Conservation (phyloP, 2,797 vertebrate genomes). For the Heteromormyrus szaboi region DNA sequence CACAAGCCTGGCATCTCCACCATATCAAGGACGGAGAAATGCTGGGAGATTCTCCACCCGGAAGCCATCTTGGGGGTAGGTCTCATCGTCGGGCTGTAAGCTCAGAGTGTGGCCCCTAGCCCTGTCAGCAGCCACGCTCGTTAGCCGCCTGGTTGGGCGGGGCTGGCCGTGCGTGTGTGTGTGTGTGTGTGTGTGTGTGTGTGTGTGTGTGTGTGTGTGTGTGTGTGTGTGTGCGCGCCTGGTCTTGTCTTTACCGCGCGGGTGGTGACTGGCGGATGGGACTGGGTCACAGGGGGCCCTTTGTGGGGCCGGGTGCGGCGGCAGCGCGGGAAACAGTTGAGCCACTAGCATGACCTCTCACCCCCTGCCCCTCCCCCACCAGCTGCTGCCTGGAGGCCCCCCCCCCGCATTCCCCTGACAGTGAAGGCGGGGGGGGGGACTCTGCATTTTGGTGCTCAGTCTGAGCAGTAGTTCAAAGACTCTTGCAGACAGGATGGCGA, state of each 20-base stretch:
- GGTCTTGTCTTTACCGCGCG: not conserved
- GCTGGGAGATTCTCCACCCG: not conserved
- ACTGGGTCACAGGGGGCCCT: not conserved
- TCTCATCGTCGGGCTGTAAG: not conserved
- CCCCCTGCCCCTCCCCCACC: not conserved
- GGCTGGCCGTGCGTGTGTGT: not conserved
- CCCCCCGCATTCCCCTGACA: not conserved
- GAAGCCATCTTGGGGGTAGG: not conserved
- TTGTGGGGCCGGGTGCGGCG: not conserved
- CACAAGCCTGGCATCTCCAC: not conserved
- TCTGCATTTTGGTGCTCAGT: not conserved
- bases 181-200: not conserved
- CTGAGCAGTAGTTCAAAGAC: not conserved
- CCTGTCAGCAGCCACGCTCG: not conserved
- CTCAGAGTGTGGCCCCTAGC: not conserved
- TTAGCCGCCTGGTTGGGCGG: not conserved
- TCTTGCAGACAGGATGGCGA: not conserved
- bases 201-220: not conserved
- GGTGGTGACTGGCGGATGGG: not conserved
- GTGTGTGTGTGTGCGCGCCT: not conserved
- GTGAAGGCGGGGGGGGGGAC: not conserved
- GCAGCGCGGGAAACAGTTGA: not conserved
- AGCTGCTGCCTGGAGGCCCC: not conserved
- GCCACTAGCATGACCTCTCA: not conserved
- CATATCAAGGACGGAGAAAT: not conserved